Conservation (phyloP, 2,888 invertebrate genomes). For the Corbicula japonica region DNA sequence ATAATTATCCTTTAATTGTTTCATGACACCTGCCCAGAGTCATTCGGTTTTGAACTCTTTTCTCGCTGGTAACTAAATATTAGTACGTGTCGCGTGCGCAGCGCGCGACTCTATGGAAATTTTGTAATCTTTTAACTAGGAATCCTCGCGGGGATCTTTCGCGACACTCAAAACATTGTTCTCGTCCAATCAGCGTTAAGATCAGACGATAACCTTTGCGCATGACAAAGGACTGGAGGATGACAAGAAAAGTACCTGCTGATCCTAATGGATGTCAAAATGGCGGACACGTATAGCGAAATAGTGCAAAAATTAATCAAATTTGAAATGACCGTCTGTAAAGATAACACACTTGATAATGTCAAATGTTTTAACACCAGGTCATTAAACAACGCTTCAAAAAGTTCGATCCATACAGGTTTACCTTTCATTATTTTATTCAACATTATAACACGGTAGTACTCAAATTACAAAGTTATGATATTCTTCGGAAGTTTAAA, state of each 20-base stretch:
- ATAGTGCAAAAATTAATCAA: slow-evolving; percentile 44
- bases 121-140: slow-evolving; percentile 52
- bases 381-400: too few species aligned
- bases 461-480: too few species aligned
- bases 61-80: slow-evolving; percentile 50
- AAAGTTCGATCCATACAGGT: too few species aligned
- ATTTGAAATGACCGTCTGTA: slow-evolving; percentile 22
- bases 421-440: too few species aligned
- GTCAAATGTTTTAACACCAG: slow-evolving; percentile 39
- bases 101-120: slow-evolving; percentile 55
- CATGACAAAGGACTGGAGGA: slow-evolving; percentile 46
- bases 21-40: slow-evolving; percentile 55
- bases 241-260: slow-evolving; percentile 65
- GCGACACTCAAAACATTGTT: slow-evolving; percentile 59
- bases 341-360: slow-evolving; percentile 30
- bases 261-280: slow-evolving; percentile 46
- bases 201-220: slow-evolving; percentile 58
- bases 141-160: slow-evolving; percentile 48
- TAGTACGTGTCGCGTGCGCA: slow-evolving; percentile 48
- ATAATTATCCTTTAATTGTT: slow-evolving; percentile 41
- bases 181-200: slow-evolving; percentile 58
- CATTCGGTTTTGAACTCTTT: slow-evolving; percentile 44
- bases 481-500: too few species aligned
- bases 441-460: too few species aligned
- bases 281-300: slow-evolving; percentile 16